A percentile compares a stretch with the other conserved stretches of the same genome.
Evolutionary conservation across 2,113 vertebrate species (phyloP).

Genomic region (Chloebia gouldiae): DNA sequence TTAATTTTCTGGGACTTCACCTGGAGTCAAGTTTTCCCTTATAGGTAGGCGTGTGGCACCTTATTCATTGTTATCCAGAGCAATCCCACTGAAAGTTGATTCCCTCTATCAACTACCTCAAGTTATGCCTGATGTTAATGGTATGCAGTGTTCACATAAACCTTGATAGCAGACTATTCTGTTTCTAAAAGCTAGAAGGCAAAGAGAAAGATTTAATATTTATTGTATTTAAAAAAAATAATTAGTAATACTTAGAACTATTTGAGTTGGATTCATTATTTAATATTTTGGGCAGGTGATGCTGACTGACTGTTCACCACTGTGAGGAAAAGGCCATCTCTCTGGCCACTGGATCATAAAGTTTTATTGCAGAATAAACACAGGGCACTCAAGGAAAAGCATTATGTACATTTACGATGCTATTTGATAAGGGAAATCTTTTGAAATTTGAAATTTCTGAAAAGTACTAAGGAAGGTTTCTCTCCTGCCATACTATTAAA

Average conservation of each 20-base stretch:
- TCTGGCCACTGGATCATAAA: neutral
- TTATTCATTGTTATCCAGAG: neutral
- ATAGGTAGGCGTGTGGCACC: neutral
- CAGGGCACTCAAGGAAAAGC: neutral
- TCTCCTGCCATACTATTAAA: neutral
- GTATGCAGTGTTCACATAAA: neutral
- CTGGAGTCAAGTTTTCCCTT: neutral
- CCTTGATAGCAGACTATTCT: neutral
- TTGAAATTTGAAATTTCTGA: neutral
- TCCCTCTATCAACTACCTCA: neutral
- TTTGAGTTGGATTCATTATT: neutral
- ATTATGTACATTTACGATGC: neutral
- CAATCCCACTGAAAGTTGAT: neutral
- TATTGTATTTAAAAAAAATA: neutral
- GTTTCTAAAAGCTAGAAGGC: neutral
- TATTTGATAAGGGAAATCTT: neutral
- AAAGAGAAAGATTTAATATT: neutral
- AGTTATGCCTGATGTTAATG: neutral
- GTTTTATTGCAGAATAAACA: neutral
- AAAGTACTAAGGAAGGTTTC: neutral
- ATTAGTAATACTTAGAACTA: neutral
- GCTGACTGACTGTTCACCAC: neutral
- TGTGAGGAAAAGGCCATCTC: neutral
- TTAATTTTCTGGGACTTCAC: neutral
- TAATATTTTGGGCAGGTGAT: neutral